These are phyloP conservation scores for Pachycephala philippinensis DNA, from an alignment of 2,113 vertebrate species.

Conservation along the genomic window DNA sequence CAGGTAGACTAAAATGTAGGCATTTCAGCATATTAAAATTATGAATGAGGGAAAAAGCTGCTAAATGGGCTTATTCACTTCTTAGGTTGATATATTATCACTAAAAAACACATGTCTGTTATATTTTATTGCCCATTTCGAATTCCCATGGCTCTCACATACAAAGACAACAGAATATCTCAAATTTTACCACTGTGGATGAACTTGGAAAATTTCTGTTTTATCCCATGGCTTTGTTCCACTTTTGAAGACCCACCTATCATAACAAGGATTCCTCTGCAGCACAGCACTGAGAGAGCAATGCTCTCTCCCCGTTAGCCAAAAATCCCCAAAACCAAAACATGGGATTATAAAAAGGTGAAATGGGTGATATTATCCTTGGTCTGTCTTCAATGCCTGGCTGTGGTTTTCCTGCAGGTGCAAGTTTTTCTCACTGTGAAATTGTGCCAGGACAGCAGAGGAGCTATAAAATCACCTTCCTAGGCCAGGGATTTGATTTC, in stretches of 20 bases:
- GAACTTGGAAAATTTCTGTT: neutral
- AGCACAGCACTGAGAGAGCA: neutral
- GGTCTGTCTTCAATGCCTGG: neutral
- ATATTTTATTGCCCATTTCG: neutral
- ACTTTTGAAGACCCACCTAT: neutral
- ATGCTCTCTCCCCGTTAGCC: neutral
- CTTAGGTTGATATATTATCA: neutral
- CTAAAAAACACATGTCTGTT: neutral
- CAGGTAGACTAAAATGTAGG: neutral
- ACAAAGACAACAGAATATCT: neutral
- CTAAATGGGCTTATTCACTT: neutral
- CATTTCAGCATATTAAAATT: neutral
- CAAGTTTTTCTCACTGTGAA: neutral
- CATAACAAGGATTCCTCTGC: neutral
- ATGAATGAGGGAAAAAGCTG: neutral
- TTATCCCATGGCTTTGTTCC: neutral
- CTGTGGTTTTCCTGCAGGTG: neutral
- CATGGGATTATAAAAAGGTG: neutral
- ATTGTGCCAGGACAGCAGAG: neutral
- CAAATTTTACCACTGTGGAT: neutral
- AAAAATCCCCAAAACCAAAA: neutral
- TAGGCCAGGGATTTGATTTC: neutral
- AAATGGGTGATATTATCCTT: neutral
- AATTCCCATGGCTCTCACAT: neutral
- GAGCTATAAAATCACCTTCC: neutral